phyloP scores from a whole-genome alignment of 2,888 invertebrate species.

The Leptopilina myrica region DNA sequence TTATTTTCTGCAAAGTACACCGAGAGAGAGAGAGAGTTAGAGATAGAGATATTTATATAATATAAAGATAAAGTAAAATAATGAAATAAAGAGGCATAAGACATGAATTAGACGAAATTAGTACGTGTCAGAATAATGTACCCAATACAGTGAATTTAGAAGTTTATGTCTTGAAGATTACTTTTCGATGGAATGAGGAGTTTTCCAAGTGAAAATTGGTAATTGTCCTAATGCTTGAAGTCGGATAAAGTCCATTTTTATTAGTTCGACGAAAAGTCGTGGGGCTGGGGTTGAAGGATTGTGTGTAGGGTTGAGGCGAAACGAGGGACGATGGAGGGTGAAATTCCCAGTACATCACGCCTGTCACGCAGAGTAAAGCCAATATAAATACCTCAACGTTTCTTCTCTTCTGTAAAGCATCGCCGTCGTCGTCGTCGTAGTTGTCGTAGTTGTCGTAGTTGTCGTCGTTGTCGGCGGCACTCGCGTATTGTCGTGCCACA shows the following conservation, averaged over 20 bases:
- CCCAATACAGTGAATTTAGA: no score
- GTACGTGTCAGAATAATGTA: no score
- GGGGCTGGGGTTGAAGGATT: slow-evolving; percentile 49
- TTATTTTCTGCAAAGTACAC: no score
- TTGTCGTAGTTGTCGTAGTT: slow-evolving; percentile 16
- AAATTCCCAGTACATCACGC: slow-evolving; percentile 70
- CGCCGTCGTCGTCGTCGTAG: slow-evolving; percentile 47
- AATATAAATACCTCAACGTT: slow-evolving; percentile 76
- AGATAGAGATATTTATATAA: no score
- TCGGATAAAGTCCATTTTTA: slow-evolving; percentile 63
- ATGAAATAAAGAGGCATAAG: no score
- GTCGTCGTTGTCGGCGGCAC: slow-evolving; percentile 50
- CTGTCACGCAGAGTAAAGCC: slow-evolving; percentile 74
- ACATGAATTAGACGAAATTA: no score
- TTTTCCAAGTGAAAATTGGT: neutral
- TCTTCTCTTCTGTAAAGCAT: slow-evolving; percentile 50
- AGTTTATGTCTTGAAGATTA: no score
- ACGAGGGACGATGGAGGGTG: slow-evolving; percentile 56
- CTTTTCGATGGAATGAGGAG: neutral
- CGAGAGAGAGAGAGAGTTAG: no score
- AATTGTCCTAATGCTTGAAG: slow-evolving; percentile 48
- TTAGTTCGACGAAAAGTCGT: slow-evolving; percentile 67
- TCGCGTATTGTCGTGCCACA: slow-evolving; percentile 57
- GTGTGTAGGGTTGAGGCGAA: slow-evolving; percentile 44
- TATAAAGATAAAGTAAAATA: no score